Base-by-base conservation (phyloP, 2,888 invertebrate genomes). In the Phengaris alcon region DNA sequence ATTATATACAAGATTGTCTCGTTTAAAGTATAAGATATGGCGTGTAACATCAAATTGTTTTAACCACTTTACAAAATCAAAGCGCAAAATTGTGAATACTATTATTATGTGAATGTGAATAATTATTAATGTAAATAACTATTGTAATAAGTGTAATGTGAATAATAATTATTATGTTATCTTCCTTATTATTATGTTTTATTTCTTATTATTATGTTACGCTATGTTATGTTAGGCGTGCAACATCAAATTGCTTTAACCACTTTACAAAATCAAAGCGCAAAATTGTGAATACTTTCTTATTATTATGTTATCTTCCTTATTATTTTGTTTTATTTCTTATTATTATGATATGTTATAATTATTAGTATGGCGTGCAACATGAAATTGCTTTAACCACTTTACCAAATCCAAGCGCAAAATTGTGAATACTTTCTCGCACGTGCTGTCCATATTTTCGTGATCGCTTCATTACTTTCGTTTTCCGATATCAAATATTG, bases 401-500 rank as follows among this genome's bases (percentile, higher is more conserved):
- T 64, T 64, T 44, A 64, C 64, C 64, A 64, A 64, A 64, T 64
- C 64, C 13, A 52, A 55, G 69, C 51, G 55, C 57, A 70, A 69
- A 69, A 69, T 55, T 59, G 55, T 55, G 52, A 74, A 76, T 78
- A 85, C 88, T 89, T 89, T 90, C 88, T 84, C 76, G 80, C 84
- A 84, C 86, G 84, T 82, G 79, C 82, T 76, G 81, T 82, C 80
- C 78, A 79, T 79, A 82, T 81, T 83, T 81, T 79, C 77, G 77
- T 75, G 54, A 76, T 74, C 64, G 78, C 81, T 82, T 81, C 81
- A 82, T 85, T 80, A 88, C 87, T 90, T 83, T 91, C 87, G 77
- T 82, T 92, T 90, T 91, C 87, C 80, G 85, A 85, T 83, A 83
- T 81, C 81, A 81, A 79, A 84, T 86, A 86, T 86, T 83, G 81